These are phyloP conservation scores for Drosophila repletoides DNA, from an alignment of 1,140 invertebrate genomes.

Conservation along the genomic window DNA sequence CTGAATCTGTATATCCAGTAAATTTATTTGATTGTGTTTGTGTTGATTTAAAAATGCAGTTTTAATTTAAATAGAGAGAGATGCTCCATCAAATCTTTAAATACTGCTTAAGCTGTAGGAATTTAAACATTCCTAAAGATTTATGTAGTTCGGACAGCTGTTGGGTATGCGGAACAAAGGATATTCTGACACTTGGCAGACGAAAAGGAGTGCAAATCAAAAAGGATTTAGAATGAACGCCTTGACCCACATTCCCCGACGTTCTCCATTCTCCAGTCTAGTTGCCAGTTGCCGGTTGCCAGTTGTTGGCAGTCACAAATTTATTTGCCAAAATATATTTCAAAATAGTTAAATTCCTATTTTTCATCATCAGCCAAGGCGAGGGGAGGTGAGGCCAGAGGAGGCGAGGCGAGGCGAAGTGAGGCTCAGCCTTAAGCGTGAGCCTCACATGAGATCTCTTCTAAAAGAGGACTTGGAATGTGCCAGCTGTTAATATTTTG, in stretches of 20 bases:
- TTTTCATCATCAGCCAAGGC: constrained; percentile 57
- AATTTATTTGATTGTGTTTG: not conserved
- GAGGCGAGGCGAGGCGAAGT: no score
- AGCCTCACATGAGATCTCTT: constrained; percentile 46
- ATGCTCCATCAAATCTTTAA: constrained; percentile 10
- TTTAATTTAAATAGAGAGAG: constrained; percentile 35
- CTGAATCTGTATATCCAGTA: not conserved
- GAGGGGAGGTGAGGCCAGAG: no score
- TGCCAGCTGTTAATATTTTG: constrained; percentile 79
- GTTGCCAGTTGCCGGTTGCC: no score
- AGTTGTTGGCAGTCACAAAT: constrained; percentile 32
- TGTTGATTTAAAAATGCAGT: constrained; percentile 35
- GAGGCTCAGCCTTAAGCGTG: no score
- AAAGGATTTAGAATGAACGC: constrained; percentile 47
- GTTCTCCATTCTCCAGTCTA: no score
- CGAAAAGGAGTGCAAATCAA: constrained; percentile 32
- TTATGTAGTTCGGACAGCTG: constrained; percentile 42
- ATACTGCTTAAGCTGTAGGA: not conserved
- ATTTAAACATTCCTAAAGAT: constrained; percentile 7
- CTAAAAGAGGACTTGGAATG: constrained; percentile 43
- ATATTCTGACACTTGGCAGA: constrained; percentile 7
- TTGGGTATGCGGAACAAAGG: not conserved
- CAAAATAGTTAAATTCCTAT: constrained; percentile 73
- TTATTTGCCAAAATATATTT: constrained; percentile 57
- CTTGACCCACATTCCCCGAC: constrained; percentile 60